Conservation (phyloP, 2,888 invertebrate species). For the Zhuqinia jingwanae region DNA sequence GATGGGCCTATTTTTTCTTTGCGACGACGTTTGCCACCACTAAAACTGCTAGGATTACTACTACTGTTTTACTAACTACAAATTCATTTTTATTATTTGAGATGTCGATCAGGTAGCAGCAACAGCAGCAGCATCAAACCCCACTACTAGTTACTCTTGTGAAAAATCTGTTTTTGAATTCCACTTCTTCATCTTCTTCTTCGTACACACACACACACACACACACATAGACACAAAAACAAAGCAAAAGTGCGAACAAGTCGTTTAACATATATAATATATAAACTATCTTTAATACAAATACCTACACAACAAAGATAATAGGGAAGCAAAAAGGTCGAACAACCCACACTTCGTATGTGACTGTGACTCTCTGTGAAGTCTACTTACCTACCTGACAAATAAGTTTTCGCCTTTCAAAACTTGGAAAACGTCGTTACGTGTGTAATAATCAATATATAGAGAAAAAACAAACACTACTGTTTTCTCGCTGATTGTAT, state of each 20-base stretch:
- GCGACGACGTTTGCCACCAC: too few species aligned
- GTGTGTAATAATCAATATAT: neutral
- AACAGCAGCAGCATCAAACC: too few species aligned
- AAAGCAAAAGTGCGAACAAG: conserved; percentile 59
- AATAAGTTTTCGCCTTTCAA: conserved; percentile 6
- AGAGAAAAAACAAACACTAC: conserved; percentile 12
- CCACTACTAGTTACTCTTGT: neutral
- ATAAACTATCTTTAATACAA: too few species aligned
- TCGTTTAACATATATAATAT: conserved; percentile 41
- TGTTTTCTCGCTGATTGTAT: neutral
- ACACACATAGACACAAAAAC: neutral
- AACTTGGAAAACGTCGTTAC: neutral
- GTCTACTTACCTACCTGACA: neutral
- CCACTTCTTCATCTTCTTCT: neutral
- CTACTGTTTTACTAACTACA: conserved; percentile 29
- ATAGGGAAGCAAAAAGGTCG: conserved; percentile 32
- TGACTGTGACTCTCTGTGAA: neutral
- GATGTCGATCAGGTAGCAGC: conserved; percentile 46
- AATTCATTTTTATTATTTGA: conserved; percentile 48
- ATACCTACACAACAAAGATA: neutral
- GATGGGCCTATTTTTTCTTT: conserved; percentile 21
- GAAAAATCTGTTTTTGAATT: neutral
- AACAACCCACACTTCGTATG: conserved; percentile 6
- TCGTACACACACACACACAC: too few species aligned
- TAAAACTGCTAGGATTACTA: neutral